Evolutionary conservation across 2,797 vertebrate species (phyloP).

Genomic region (Neosalanx taihuensis): DNA sequence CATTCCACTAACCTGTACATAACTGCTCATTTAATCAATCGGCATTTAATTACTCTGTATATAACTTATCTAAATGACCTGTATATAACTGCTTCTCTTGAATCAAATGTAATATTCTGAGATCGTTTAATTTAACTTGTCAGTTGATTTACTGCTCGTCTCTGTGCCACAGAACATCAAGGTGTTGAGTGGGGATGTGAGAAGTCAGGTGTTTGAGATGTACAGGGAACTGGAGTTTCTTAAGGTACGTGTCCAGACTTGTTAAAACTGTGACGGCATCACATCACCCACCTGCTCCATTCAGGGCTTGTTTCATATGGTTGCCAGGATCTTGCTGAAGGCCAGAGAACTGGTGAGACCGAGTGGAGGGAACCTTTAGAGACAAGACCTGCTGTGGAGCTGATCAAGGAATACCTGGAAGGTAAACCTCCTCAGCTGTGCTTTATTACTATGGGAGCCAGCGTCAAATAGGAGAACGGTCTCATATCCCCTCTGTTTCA

Average conservation of each 20-base stretch:
- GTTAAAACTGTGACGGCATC: background rate
- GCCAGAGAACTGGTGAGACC: conserved; percentile 82
- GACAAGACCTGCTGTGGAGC: conserved; percentile 74
- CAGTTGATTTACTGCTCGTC: no score
- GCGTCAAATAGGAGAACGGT: background rate
- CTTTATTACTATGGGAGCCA: background rate
- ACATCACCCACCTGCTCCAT: background rate
- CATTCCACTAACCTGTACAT: no score
- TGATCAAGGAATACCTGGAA: conserved; percentile 82
- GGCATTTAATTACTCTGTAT: no score
- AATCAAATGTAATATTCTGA: background rate
- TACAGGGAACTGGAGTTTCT: conserved; percentile 89
- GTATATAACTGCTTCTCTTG: no score
- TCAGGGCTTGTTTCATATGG: background rate
- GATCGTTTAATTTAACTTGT: conserved; percentile 6
- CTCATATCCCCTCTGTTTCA: conserved; percentile 49
- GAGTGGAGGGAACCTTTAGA: conserved; percentile 88
- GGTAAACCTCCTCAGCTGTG: conserved; percentile 65
- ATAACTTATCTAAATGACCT: no score
- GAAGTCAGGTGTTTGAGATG: conserved; percentile 83
- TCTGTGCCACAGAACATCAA: conserved; percentile 78
- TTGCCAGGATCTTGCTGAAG: conserved; percentile 82
- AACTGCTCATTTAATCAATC: no score
- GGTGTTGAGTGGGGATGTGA: conserved; percentile 80
- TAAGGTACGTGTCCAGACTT: conserved; percentile 71